Base-by-base conservation (phyloP, 1,140 invertebrate genomes). In the Saccostrea cuccullata region DNA sequence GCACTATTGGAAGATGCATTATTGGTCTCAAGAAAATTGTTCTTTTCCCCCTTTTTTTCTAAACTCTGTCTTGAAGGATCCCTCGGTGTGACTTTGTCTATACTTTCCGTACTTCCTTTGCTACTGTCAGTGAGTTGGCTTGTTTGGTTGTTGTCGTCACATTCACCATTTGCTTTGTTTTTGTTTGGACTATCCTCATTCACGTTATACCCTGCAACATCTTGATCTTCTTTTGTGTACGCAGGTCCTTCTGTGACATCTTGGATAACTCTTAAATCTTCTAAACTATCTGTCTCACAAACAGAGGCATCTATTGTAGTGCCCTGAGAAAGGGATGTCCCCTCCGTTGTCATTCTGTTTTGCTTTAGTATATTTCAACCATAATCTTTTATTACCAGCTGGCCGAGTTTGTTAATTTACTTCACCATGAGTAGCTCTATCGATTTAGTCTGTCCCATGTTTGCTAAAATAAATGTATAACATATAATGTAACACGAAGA, bases 201-300 rank as follows among this genome's bases (percentile, higher is more conserved):
- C n/a, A 55, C 55, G 20, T 84, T 84, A 84, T 84, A 40, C n/a
- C 4, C 47, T 84, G 82, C 17, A 55, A 84, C 40, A 55, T 55
- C 55, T 84, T 55, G 40, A 12, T 84, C 6, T 56, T 84, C 82
- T 55, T 56, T 84, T 55, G 55, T 84, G 20, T 26, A 9, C 11
- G 36, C 55, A 20, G 17, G 47, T 55, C 40, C 13, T 20, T 84
- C n/a, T 36, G 40, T 20, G 55, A 12, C 82, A 77, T 77, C 70
- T 17, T 30, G 9, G 26, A 15, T 26, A 77, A 15, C 15, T 11
- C 26, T 77, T 77, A 77, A 77, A 77, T 77, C 82, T 55, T 84
- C 82, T 20, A 84, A 55, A 84, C 82, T 84, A 40, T 84, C 82
- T 56, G 9, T 84, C 23, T 84, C 82, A 55, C 82, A 55, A 9